phyloP scores from a whole-genome alignment of 2,113 vertebrate genomes.

The Grus americana region DNA sequence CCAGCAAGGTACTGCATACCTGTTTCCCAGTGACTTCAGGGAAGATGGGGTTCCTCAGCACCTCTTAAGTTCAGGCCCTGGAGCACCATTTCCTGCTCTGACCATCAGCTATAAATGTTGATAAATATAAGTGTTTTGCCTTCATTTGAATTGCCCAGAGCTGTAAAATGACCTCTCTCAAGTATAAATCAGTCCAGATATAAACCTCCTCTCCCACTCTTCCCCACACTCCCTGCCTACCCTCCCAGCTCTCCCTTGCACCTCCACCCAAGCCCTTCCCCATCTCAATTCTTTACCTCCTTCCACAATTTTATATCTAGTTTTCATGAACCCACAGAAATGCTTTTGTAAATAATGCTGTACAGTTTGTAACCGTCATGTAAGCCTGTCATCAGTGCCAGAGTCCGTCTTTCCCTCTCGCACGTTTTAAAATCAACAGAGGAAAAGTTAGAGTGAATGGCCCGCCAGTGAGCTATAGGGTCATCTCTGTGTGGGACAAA shows the following conservation, averaged over 20 bases:
- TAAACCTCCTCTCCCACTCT: conserved; percentile 36
- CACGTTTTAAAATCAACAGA: conserved; percentile 87
- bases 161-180: conserved; percentile 53
- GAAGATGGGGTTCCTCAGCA: conserved; percentile 40
- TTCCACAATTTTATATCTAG: conserved; percentile 67
- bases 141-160: conserved; percentile 59
- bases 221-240: neutral
- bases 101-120: conserved; percentile 65
- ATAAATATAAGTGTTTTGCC: conserved; percentile 63
- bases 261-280: neutral
- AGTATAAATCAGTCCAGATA: conserved; percentile 24
- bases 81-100: conserved; percentile 49
- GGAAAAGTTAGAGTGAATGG: conserved; percentile 63
- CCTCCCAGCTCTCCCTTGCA: neutral
- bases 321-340: conserved; percentile 75
- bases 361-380: conserved; percentile 95
- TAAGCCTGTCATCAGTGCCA: conserved; percentile 90
- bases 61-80: conserved; percentile 44
- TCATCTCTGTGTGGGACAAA: conserved; percentile 84
- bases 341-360: conserved; percentile 80
- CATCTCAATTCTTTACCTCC: conserved; percentile 26
- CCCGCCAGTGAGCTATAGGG: conserved; percentile 72
- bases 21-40: conserved; percentile 34
- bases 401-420: conserved; percentile 92
- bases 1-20: neutral